Percentiles rank a stretch among this genome's conserved stretches.
Evolutionary conservation across 2,888 invertebrate genomes (phyloP).

Genomic region (Caenorhabditis virilis): DNA sequence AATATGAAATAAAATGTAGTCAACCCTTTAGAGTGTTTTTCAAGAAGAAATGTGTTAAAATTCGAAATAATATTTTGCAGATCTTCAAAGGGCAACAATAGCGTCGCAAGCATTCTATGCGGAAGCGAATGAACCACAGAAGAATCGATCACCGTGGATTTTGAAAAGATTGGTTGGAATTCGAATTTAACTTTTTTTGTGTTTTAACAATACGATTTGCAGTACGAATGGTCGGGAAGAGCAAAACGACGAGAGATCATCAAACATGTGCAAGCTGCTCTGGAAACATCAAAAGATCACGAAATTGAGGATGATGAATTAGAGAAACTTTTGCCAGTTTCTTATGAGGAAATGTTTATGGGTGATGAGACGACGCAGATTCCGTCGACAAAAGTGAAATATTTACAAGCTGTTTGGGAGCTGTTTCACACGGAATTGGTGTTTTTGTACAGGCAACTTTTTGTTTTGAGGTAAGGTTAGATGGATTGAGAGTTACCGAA

Average conservation of each 20-base stretch:
- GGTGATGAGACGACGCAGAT: conserved; percentile 32
- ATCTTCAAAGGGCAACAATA: conserved; percentile 68
- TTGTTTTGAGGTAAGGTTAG: conserved; percentile 72
- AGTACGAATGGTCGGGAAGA: conserved; percentile 73
- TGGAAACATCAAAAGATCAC: conserved; percentile 59
- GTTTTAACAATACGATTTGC: conserved; percentile 36
- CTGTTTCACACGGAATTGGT: conserved; percentile 75
- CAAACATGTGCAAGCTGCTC: conserved; percentile 66
- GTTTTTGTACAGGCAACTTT: conserved; percentile 75
- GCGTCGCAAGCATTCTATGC: conserved; percentile 68
- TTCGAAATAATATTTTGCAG: conserved; percentile 40
- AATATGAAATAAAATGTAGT: too few species aligned
- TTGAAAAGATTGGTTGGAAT: conserved; percentile 63
- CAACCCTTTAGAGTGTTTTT: too few species aligned
- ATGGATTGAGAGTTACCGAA: not conserved
- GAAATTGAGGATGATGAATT: conserved; percentile 65
- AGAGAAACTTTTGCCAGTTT: conserved; percentile 58
- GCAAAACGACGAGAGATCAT: conserved; percentile 68
- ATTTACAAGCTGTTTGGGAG: conserved; percentile 72
- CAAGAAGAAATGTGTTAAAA: too few species aligned
- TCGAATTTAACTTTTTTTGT: not conserved
- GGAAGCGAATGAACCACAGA: conserved; percentile 56
- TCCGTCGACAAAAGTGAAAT: conserved; percentile 34
- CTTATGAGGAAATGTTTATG: conserved; percentile 65
- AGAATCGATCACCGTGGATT: conserved; percentile 67